Evolutionary conservation across 2,888 invertebrate genomes (phyloP), one percentile per base, ranked within the genome.

Genomic region (Diadegma fenestrale): DNA sequence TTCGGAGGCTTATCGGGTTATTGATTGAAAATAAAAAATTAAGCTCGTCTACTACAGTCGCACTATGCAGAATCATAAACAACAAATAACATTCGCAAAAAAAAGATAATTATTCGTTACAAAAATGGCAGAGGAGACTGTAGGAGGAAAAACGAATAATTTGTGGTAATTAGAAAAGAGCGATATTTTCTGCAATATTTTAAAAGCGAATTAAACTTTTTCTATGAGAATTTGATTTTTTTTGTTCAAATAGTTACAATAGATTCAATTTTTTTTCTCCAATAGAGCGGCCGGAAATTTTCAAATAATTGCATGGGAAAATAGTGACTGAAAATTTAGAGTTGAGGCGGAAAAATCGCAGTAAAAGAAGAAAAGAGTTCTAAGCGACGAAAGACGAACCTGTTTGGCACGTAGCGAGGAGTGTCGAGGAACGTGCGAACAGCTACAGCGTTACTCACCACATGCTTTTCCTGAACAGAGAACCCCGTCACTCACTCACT

Each of bases 391-490:
- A 88, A 90, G 90, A 94, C 94, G 90, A 93, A 93, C 93, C 94
- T 94, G 91, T 84, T 89, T 90, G 93, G 91, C 90, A 92, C 90
- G 90, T 92, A 92, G 90, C 93, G 93, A 93, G 93, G 92, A 92
- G 92, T 93, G 92, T 93, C 93, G 91, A 93, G 92, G 92, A 90
- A 91, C 88, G 93, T 92, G 91, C 93, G 93, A 90, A 89, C 91
- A 93, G 91, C 87, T 89, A 92, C 90, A 92, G 92, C 90, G 88
- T 92, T 89, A 91, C 89, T 93, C 91, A 91, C 90, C 91, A 92
- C 92, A 92, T 93, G 93, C 92, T 93, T 94, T 90, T 94, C 94
- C 94, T 93, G 93, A 92, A 94, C 93, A 94, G 89, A 93, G 91
- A 92, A 93, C 91, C 93, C 91, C 91, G 91, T 93, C 93, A 93